Evolutionary conservation across 1,140 invertebrate genomes (phyloP), one percentile per base, ranked within the genome.

Genomic region (Monochamus saltuarius): DNA sequence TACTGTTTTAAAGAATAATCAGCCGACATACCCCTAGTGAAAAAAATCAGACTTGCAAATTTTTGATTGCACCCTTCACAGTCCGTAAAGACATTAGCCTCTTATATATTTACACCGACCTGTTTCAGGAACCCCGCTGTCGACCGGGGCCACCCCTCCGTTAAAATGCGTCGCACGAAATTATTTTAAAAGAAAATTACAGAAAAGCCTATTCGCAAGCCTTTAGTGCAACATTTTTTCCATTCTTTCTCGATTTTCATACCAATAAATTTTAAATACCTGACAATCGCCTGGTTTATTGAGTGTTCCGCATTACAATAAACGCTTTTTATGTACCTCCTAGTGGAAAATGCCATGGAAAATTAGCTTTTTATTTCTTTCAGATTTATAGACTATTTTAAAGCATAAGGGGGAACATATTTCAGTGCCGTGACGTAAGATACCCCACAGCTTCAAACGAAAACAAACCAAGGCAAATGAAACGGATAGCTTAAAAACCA

Each of bases 1-100:
- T 62, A 74, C 66, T 75, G 73, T 75, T 75, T 75, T 74, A 75
- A 75, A 75, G 72, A 73, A 74, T 75, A 75, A 75, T 75, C 73
- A 73, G 62, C 53, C 56, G 55, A 62, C 68, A 61, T 64, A 59
- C 63, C 64, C 64, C 62, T 60, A 56, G 54, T 54, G 55, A 69
- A 74, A 73, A 72, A 74, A 74, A 75, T 75, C 74, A 75, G 70
- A 75, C 74, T 75, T 75, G 74, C 74, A 75, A 75, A 75, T 75
- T 73, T 74, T 55, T 66, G 68, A 74, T 72, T 71, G 71, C 64
- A 61, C 73, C 73, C 73, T 75, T 75, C 72, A 65, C 73, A 75
- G 67, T 54, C 67, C 68, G 71, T 74, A 74, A 74, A 74, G 74
- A 74, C 73, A 74, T 75, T 75, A 75, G 73, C 71, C 67, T 73